Percentiles rank a stretch among this genome's conserved stretches.
phyloP scores from a whole-genome alignment of 2,113 vertebrate genomes.

The Nyctereutes procyonoides region DNA sequence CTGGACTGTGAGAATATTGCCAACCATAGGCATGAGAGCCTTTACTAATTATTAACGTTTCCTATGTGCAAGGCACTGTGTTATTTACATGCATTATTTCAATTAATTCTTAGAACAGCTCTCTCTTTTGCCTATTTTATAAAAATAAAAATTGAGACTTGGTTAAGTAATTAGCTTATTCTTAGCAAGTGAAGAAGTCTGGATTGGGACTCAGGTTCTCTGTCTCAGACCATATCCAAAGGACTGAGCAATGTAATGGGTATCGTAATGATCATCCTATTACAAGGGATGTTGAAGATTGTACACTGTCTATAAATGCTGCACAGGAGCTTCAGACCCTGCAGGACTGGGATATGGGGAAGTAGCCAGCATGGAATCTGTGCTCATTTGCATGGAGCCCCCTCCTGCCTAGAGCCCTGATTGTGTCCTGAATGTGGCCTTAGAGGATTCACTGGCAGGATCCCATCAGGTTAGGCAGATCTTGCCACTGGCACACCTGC shows the following conservation, averaged over 20 bases:
- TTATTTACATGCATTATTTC: background rate
- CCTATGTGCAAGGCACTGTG: background rate
- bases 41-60: background rate
- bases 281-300: background rate
- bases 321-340: too few species aligned
- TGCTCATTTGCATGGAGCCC: rapidly evolving
- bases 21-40: background rate
- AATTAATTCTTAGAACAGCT: background rate
- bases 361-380: too few species aligned
- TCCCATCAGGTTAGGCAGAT: background rate
- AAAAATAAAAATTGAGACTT: background rate
- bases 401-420: background rate
- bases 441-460: rapidly evolving
- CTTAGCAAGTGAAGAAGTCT: background rate
- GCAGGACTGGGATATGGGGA: background rate
- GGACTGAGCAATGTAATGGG: too few species aligned
- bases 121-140: background rate
- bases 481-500: rapidly evolving
- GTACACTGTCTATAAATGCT: rapidly evolving
- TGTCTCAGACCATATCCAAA: background rate
- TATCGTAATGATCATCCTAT: background rate
- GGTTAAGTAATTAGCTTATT: background rate
- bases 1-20: background rate
- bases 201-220: background rate
- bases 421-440: background rate